Evolutionary conservation across 2,113 vertebrate genomes (phyloP), one percentile per base, ranked within the genome.

Genomic region (Serilophus lunatus): DNA sequence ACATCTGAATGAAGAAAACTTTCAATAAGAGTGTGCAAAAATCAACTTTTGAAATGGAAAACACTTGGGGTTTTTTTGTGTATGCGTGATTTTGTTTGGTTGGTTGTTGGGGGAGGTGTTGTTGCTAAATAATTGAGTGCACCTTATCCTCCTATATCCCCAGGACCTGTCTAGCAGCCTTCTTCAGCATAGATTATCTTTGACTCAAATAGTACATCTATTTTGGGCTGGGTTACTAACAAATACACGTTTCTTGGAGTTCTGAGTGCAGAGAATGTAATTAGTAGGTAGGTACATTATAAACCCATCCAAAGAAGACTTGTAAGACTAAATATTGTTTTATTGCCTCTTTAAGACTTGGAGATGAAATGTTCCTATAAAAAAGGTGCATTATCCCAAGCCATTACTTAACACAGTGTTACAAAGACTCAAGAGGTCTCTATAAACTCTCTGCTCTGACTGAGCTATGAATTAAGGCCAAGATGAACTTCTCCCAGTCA

Each of bases 291-390:
- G 47, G 68, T 75, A 78, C 81, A 17, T 31, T 59, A 22, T 26
- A 74, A 86, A 95, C 57, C 20, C 81, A 91, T 91, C 82, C 61
- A 91, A 91, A 89, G 64, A 94, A 6, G 24, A 59, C 49, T 86
- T 80, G 18, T 6, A 84, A 70, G 40, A 49, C 60, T 82, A 75
- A 88, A 75, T 86, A 60, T 28, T 38, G n/a, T 33, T 93, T 93
- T 87, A 94, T 92, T 92, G 56, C 31, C 77, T 76, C 17, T 91
- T 88, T 87, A 92, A 87, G 44, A 86, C 36, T 66, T 71, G 5
- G 15, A 63, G 61, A 81, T 71, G 2, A 86, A 74, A 86, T 57
- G 64, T 78, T 95, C 91, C 56, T 82, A 57, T 75, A 82, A 95
- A 90, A 91, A 75, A 86, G 72, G 36, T 68, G 36, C 13, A 13